phyloP scores from a whole-genome alignment of 1,140 invertebrate species.

The Drosophila funebris region DNA sequence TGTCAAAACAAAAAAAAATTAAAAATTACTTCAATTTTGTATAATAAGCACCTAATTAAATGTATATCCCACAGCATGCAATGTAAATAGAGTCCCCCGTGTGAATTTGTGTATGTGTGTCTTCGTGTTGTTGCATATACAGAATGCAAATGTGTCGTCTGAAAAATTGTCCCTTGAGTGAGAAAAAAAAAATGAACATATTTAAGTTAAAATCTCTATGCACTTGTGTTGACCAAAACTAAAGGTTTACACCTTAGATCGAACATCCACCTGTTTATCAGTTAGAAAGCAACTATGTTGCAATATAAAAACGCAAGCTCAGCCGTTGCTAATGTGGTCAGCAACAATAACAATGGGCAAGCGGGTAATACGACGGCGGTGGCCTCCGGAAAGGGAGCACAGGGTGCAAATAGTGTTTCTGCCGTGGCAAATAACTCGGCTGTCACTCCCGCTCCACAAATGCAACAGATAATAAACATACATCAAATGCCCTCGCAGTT shows the following conservation, averaged over 20 bases:
- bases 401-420: neutral
- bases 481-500: conserved; percentile 76
- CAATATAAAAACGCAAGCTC: conserved; percentile 59
- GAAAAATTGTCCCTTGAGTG: conserved; percentile 15
- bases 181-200: conserved; percentile 50
- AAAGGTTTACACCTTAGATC: neutral
- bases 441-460: conserved; percentile 31
- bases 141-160: conserved; percentile 13
- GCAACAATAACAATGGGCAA: conserved; percentile 36
- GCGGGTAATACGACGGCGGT: conserved; percentile 21
- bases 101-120: conserved; percentile 12
- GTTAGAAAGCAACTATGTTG: conserved; percentile 44
- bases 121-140: conserved; percentile 15
- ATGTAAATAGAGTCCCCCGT: conserved; percentile 22
- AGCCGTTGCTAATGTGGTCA: conserved; percentile 8
- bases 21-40: conserved; percentile 43
- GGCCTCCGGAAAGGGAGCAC: conserved; percentile 10
- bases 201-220: conserved; percentile 15
- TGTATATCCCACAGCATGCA: conserved; percentile 7
- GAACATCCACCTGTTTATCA: neutral
- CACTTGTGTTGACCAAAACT: conserved; percentile 28
- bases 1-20: conserved; percentile 72
- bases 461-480: conserved; percentile 81
- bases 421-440: neutral
- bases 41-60: conserved; percentile 33